Conservation (phyloP, 2,888 invertebrate species). For the Heliconius aoede region DNA sequence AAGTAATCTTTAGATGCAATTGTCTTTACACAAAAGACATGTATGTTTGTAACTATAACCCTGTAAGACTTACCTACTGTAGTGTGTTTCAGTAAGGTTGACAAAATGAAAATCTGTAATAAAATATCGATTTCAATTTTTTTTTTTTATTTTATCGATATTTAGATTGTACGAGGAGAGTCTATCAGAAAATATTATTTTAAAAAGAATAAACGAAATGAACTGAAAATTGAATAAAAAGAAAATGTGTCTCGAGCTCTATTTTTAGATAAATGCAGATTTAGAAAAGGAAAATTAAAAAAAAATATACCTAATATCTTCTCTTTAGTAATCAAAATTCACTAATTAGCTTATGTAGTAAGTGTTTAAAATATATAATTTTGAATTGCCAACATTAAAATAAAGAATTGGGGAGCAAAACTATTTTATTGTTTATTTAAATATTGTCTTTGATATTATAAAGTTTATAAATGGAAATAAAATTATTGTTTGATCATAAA, state of each 20-base stretch:
- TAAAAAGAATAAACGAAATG: neutral
- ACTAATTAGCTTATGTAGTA: constrained; percentile 55
- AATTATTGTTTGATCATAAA: constrained; percentile 57
- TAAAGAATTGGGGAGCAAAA: constrained; percentile 77
- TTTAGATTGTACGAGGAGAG: constrained; percentile 24
- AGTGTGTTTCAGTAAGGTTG: constrained; percentile 12
- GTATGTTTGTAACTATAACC: constrained; percentile 26
- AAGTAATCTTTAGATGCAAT: too few species aligned
- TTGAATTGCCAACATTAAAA: constrained; percentile 62
- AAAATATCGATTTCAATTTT: constrained; percentile 11
- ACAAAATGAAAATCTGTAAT: neutral
- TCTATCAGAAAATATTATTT: neutral
- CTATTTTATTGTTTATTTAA: constrained; percentile 60
- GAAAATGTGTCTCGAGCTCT: neutral
- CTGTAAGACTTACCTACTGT: constrained; percentile 40
- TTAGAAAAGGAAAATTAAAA: neutral
- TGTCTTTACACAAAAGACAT: constrained; percentile 21
- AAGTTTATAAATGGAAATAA: constrained; percentile 56
- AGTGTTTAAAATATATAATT: constrained; percentile 60
- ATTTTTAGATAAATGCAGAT: constrained; percentile 22
- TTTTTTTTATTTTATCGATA: constrained; percentile 17
- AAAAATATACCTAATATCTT: constrained; percentile 8
- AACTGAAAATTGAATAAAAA: neutral
- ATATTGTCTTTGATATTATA: constrained; percentile 55
- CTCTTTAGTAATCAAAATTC: constrained; percentile 50